Evolutionary conservation across 2,888 invertebrate genomes (phyloP).

Genomic region (Apomyelois bistriatella): DNA sequence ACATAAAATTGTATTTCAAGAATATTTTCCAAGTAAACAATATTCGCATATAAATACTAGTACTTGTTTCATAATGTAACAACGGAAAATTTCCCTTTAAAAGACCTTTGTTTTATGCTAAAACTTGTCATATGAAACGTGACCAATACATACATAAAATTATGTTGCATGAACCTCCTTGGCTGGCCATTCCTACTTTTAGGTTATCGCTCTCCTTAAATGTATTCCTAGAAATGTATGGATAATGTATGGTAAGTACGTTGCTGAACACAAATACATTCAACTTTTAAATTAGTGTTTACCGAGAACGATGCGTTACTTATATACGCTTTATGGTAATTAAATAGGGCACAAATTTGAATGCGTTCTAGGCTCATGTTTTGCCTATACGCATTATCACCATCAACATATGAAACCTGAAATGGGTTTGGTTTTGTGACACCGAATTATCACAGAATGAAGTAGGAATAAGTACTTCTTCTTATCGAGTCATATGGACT

Average conservation of each 20-base stretch:
- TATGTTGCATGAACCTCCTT: constrained; percentile 1
- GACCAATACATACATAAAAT: not conserved
- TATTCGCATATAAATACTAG: too few relatives aligned
- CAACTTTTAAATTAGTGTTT: constrained; percentile 4
- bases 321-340: not conserved
- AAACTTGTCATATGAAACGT: not conserved
- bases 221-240: not conserved
- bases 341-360: not conserved
- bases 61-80: not conserved
- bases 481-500: too few relatives aligned
- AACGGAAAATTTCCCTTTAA: constrained; percentile 8
- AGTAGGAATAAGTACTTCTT: too few relatives aligned
- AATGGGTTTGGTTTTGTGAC: too few relatives aligned
- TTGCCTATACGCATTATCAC: not conserved
- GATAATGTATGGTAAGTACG: not conserved
- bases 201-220: not conserved
- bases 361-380: not conserved
- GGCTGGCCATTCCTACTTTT: not conserved
- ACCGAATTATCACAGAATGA: too few relatives aligned
- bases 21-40: too few relatives aligned
- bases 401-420: too few relatives aligned
- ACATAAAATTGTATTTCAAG: too few relatives aligned
- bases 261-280: not conserved
- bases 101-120: not conserved
- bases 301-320: not conserved